A percentile compares a stretch with the other conserved stretches of the same genome.
Evolutionary conservation across 1,140 invertebrate genomes (phyloP).

Genomic region (Drosophila bipectinata): DNA sequence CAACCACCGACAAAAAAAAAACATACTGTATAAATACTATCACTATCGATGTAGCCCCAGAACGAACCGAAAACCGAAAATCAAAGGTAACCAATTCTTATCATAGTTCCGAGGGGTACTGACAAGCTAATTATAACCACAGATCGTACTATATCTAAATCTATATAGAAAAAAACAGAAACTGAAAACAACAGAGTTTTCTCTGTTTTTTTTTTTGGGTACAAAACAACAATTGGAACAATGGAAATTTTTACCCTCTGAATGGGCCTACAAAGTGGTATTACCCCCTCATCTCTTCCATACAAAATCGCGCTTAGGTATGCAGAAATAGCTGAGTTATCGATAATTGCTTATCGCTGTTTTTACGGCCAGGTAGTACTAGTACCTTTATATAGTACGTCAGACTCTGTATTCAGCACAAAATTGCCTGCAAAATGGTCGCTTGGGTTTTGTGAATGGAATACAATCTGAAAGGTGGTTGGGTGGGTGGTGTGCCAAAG

Average conservation of each 20-base stretch:
- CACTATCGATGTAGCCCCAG: constrained; percentile 32
- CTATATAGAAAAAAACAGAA: constrained; percentile 17
- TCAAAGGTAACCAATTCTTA: constrained; percentile 75
- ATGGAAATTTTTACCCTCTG: constrained; percentile 39
- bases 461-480: constrained; percentile 1
- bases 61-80: constrained; percentile 52
- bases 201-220: neutral
- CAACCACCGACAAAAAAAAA: constrained; percentile 35
- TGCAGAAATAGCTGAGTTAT: constrained; percentile 67
- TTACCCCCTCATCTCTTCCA: constrained; percentile 2
- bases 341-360: constrained; percentile 59
- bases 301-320: constrained; percentile 50
- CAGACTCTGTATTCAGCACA: constrained; percentile 21
- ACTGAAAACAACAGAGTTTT: constrained; percentile 6
- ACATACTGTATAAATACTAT: constrained; percentile 14
- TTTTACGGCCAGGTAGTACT: constrained; percentile 39
- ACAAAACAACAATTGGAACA: constrained; percentile 30
- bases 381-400: constrained; percentile 14
- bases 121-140: constrained; percentile 55
- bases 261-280: constrained; percentile 23
- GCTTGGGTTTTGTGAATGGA: constrained; percentile 52
- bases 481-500: constrained; percentile 3
- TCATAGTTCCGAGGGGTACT: constrained; percentile 38
- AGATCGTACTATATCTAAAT: constrained; percentile 50
- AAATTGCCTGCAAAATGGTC: constrained; percentile 40